Evolutionary conservation across 37 sponge, comb jelly and placozoan species (phyloP), one percentile per base, ranked within the genome.

Genomic region (Halichondria panicea): DNA sequence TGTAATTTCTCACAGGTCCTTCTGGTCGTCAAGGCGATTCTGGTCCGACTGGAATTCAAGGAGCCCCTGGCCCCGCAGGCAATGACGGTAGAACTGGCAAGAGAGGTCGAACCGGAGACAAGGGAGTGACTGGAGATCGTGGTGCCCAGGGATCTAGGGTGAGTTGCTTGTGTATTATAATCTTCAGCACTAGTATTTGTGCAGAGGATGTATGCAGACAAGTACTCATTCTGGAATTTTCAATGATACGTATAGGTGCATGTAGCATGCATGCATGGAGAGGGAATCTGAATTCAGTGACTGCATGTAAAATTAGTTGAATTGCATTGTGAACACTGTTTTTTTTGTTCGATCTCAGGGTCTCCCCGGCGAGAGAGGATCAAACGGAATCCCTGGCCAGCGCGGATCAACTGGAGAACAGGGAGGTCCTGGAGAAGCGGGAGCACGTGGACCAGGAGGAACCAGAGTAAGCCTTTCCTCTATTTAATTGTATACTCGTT

Each of bases 101-200:
- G 52, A 43, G 62, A 40, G 87, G 87, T 19, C 54, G 67, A 65
- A 38, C 68, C 54, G 88, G 88, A 68, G 63, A 80, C 24, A 61
- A 63, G 28, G 89, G 89, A 44, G 55, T 67, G 55, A 19, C 12
- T 65, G 86, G 86, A n/a, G 36, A 18, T 7, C 77, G 66, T 1
- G 89, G 89, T 33, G 66, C 68, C 43, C 39, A 69, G 31, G 88
- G 88, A n/a, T 34, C 77, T 18, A 76, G 85, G 56, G 85, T 84
- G 53, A 63, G 85, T 55, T 15, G 21, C 39, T 24, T 15, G 21
- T 39, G 52, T n/a, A 53, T 12, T 27, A 28, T 58, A 33, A 4
- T 74, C 28, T n/a, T 58, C 32, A 33, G 18, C 31, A 21, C 11
- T 74, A 74, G 18, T 30, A 34, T 3, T 6, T 36, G 11, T 59